Percentiles rank a stretch among this genome's conserved stretches.
Conservation (phyloP, 2,113 vertebrate species). For the Camelus bactrianus region DNA sequence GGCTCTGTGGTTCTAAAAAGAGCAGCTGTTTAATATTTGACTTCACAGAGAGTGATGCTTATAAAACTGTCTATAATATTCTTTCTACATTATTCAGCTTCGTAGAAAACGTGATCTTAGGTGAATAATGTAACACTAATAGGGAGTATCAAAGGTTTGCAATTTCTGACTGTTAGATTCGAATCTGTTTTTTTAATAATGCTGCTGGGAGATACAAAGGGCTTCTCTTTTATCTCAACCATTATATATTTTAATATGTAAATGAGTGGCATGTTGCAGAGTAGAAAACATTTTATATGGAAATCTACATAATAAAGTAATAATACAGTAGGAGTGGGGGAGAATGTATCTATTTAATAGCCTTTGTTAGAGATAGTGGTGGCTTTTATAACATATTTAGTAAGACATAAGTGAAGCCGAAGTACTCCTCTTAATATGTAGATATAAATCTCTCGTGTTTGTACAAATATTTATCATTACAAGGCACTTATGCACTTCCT, state of each 20-base stretch:
- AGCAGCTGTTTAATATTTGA: not conserved
- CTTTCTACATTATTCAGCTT: not conserved
- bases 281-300: not conserved
- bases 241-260: not conserved
- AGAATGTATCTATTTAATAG: not conserved
- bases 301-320: not conserved
- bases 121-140: not conserved
- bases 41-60: not conserved
- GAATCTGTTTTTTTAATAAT: slow-evolving; percentile 21
- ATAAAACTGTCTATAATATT: not conserved
- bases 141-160: not conserved
- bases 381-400: not conserved
- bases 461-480: not conserved
- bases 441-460: not conserved
- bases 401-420: not conserved
- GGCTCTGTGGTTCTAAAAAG: not conserved
- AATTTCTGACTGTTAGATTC: not conserved
- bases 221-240: not conserved
- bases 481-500: not conserved
- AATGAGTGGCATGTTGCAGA: not conserved
- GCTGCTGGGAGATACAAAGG: not conserved
- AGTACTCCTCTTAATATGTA: not conserved
- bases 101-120: slow-evolving; percentile 8
- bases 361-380: not conserved
- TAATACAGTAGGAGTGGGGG: not conserved